phyloP scores from a whole-genome alignment of 2,888 invertebrate genomes.

The Sialis fuliginosa region DNA sequence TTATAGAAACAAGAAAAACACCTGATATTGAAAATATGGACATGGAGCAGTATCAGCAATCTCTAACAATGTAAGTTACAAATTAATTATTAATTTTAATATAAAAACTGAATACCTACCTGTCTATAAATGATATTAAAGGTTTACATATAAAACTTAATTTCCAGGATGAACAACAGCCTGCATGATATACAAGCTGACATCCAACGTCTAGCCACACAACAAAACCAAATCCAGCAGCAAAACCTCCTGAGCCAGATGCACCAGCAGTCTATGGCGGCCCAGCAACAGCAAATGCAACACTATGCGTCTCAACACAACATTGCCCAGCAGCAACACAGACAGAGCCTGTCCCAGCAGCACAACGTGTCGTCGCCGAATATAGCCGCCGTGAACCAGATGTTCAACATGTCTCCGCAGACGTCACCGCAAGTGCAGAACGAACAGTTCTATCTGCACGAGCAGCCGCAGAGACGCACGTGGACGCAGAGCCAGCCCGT shows the following conservation, averaged over 20 bases:
- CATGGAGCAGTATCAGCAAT: slow-evolving; percentile 41
- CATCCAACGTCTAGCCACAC: slow-evolving; percentile 73
- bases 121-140: background rate
- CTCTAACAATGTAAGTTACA: slow-evolving; percentile 55
- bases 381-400: slow-evolving; percentile 18
- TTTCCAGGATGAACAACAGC: slow-evolving; percentile 73
- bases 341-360: slow-evolving; percentile 12
- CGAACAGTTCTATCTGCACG: slow-evolving; percentile 62
- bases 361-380: slow-evolving; percentile 13
- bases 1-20: slow-evolving; percentile 45
- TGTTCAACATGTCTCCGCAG: slow-evolving; percentile 27
- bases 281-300: slow-evolving; percentile 21
- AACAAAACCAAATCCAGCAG: slow-evolving; percentile 57
- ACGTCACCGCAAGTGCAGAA: slow-evolving; percentile 29
- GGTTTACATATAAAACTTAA: background rate
- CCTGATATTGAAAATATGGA: slow-evolving; percentile 69
- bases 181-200: slow-evolving; percentile 88
- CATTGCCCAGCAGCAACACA: slow-evolving; percentile 10
- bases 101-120: background rate
- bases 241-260: slow-evolving; percentile 38
- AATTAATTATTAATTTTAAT: background rate
- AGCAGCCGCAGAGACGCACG: slow-evolving; percentile 27
- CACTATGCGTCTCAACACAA: slow-evolving; percentile 24
- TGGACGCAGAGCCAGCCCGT: slow-evolving; percentile 19
- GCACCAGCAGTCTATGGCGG: slow-evolving; percentile 22